phyloP scores from a whole-genome alignment of 2,888 invertebrate species.

The Mythimna impura region DNA sequence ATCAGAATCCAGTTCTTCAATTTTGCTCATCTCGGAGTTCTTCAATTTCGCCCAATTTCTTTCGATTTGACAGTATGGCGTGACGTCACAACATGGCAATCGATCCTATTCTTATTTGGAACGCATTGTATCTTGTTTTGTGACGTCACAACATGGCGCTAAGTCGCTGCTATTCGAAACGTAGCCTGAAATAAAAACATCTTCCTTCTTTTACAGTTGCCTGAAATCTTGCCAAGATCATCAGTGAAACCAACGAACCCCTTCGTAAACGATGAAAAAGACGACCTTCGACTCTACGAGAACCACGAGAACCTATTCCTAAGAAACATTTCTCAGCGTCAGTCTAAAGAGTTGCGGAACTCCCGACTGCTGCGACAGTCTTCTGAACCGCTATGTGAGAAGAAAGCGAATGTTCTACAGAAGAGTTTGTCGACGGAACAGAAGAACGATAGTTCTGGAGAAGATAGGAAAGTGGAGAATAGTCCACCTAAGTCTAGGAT shows the following conservation, averaged over 20 bases:
- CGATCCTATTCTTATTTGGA: too few relatives aligned
- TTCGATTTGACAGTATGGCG: too few relatives aligned
- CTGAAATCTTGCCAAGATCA: conserved; percentile 84
- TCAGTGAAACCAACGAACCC: conserved; percentile 79
- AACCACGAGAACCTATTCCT: conserved; percentile 86
- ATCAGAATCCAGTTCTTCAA: too few relatives aligned
- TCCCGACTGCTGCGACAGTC: conserved; percentile 82
- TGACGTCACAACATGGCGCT: too few relatives aligned
- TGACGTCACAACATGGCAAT: too few relatives aligned
- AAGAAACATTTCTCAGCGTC: conserved; percentile 83
- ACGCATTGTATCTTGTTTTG: too few relatives aligned
- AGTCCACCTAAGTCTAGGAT: conserved; percentile 84
- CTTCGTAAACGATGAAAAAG: conserved; percentile 74
- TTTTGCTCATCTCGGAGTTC: too few relatives aligned
- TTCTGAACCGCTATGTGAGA: conserved; percentile 84
- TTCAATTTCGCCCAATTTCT: too few relatives aligned
- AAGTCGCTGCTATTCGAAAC: too few relatives aligned
- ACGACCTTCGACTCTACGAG: conserved; percentile 82
- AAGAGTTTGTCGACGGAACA: conserved; percentile 86
- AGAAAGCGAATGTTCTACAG: conserved; percentile 76
- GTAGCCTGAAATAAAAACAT: too few relatives aligned
- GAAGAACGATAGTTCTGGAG: conserved; percentile 72
- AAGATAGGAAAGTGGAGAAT: conserved; percentile 70
- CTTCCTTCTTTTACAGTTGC: conserved; percentile 71
- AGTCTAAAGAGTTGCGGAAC: conserved; percentile 83